Evolutionary conservation across 2,888 invertebrate species (phyloP), one percentile per base, ranked within the genome.

Genomic region (Tridacna gigas): DNA sequence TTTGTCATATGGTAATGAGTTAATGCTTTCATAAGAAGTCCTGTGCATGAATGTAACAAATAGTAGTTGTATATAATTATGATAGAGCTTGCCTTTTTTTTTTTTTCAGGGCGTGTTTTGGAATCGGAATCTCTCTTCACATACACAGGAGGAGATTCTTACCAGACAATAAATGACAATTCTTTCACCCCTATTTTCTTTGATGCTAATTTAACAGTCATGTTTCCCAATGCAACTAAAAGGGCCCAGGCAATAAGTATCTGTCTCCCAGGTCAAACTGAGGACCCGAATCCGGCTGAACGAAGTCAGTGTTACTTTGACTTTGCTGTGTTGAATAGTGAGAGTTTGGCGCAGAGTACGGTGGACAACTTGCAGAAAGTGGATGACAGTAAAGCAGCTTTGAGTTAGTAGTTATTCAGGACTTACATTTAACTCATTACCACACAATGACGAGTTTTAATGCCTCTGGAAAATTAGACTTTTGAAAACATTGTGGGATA

Each of bases 241-340:
- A 71, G 89, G 18, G 78, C 61, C 1, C 9, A n/a, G 0, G 91
- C 90, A 13, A 76, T 80, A 15, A 71, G 75, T 20, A 61, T 86
- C 3, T 91, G 91, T 67, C 86, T 51, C 0, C 45, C 60, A 11
- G 82, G 75, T 1, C 20, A 71, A 11, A 79, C 81, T 0, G 86
- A 56, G 0, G 91, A 91, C 63, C 87, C 86, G 12, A 47, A 87
- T 51, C 90, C 91, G 2, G 25, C 79, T 15, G 60, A 48, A 11
- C 79, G 87, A 18, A 84, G 84, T 60, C 83, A 86, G 63, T 91
- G 91, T 77, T 90, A 90, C 75, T 90, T 89, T 76, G 91, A 91
- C 74, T 90, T 79, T 69, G 86, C 83, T 51, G 86, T 89, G 12
- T 84, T 89, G 15, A 84, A 84, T 15, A 85, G 89, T 79, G 76